Evolutionary conservation across 2,888 invertebrate genomes (phyloP).

Genomic region (Drosophila paramelanica): DNA sequence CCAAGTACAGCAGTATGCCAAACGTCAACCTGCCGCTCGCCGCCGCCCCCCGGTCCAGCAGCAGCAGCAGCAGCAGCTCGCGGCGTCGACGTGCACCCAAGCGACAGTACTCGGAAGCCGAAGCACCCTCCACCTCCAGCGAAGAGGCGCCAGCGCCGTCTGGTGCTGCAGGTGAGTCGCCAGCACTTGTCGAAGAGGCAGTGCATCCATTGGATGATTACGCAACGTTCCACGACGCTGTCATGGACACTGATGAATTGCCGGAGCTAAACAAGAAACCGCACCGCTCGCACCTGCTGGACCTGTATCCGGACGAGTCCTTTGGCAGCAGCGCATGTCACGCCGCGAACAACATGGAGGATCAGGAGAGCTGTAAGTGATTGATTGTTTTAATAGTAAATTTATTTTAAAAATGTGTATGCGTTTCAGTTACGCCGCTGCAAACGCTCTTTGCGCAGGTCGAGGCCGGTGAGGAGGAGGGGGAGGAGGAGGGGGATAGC

Average conservation of each 20-base stretch:
- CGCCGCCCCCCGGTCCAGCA: slow-evolving; percentile 13
- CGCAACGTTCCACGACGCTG: neutral
- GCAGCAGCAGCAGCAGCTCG: slow-evolving; percentile 37
- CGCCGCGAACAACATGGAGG: slow-evolving; percentile 22
- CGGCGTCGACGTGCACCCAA: slow-evolving; percentile 53
- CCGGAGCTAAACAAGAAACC: slow-evolving; percentile 48
- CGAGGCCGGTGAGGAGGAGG: slow-evolving; percentile 87
- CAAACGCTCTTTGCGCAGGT: slow-evolving; percentile 60
- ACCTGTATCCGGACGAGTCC: slow-evolving; percentile 85
- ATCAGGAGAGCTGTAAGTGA: slow-evolving; percentile 61
- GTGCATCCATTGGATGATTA: neutral
- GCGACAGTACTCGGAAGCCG: slow-evolving; percentile 35
- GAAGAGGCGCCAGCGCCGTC: neutral
- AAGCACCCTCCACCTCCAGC: slow-evolving; percentile 2
- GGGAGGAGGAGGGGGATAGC: slow-evolving; percentile 54
- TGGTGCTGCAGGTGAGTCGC: neutral
- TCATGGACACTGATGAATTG: slow-evolving; percentile 22
- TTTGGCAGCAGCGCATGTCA: slow-evolving; percentile 40
- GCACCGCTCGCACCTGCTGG: slow-evolving; percentile 86
- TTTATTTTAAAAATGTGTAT: neutral
- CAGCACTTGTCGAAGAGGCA: slow-evolving; percentile 1
- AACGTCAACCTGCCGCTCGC: slow-evolving; percentile 31
- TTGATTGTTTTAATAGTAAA: neutral
- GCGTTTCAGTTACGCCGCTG: slow-evolving; percentile 61
- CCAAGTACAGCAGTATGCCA: slow-evolving; percentile 91